Evolutionary conservation across 2,888 invertebrate species (phyloP).

Genomic region (Tinea pellionella): DNA sequence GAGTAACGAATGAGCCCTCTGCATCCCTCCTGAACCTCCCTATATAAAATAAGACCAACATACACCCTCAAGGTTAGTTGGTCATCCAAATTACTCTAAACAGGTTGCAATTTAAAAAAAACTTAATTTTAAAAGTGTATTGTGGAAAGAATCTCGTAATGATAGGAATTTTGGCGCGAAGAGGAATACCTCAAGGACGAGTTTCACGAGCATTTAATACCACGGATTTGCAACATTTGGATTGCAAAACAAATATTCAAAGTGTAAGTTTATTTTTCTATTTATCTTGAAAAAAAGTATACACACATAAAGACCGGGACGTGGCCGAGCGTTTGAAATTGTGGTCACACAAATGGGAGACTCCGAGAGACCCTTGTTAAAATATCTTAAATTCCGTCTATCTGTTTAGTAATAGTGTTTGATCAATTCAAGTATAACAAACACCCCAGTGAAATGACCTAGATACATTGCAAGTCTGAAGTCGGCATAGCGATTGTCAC

Average conservation of each 20-base stretch:
- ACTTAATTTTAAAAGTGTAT: background rate
- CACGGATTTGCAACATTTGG: conserved; percentile 18
- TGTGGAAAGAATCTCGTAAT: background rate
- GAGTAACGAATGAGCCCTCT: conserved; percentile 16
- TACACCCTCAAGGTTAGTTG: conserved; percentile 17
- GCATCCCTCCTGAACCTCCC: conserved; percentile 15
- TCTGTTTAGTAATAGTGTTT: no score
- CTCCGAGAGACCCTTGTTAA: no score
- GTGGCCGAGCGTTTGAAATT: no score
- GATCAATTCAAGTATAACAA: no score
- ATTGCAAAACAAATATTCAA: background rate
- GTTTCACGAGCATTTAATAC: conserved; percentile 30
- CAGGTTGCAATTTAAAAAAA: conserved; percentile 16
- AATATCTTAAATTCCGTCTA: no score
- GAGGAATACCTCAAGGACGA: conserved; percentile 35
- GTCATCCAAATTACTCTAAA: conserved; percentile 19
- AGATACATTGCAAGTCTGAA: no score
- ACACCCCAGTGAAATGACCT: no score
- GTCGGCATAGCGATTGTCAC: no score
- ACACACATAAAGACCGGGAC: no score
- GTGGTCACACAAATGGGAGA: no score
- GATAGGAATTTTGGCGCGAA: conserved; percentile 21
- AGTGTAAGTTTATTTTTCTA: background rate
- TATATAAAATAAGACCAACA: conserved; percentile 18
- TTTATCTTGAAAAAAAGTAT: no score